These are phyloP conservation scores for Sylvietta virens DNA, from an alignment of 2,113 vertebrate genomes.

Conservation along the genomic window DNA sequence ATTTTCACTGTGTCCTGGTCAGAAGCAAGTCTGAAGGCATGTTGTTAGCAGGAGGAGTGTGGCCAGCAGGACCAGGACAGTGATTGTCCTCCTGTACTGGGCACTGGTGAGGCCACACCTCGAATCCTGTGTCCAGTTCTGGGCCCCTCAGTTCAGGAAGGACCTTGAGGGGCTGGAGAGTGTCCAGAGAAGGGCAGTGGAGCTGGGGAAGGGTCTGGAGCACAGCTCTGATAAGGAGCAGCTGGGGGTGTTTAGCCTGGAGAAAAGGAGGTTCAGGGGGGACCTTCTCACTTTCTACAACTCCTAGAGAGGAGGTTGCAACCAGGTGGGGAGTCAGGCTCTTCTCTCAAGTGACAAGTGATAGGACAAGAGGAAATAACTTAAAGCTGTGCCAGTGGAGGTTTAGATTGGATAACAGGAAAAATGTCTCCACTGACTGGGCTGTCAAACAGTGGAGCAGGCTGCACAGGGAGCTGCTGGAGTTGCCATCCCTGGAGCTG, in stretches of 20 bases:
- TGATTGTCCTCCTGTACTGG: background rate
- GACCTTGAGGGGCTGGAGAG: background rate
- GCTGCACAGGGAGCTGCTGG: background rate
- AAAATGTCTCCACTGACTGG: background rate
- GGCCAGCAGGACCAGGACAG: background rate
- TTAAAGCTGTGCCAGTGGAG: background rate
- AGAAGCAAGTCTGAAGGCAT: background rate
- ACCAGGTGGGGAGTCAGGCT: rapidly evolving
- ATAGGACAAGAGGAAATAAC: background rate
- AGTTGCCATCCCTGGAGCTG: background rate
- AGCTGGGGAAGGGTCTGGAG: background rate
- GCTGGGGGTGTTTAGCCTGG: background rate
- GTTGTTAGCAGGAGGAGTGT: background rate
- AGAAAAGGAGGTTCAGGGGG: background rate
- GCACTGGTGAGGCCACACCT: background rate
- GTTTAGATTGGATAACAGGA: background rate
- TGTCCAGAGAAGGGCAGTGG: background rate
- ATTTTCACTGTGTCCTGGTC: background rate
- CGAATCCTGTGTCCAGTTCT: rapidly evolving
- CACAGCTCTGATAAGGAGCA: background rate
- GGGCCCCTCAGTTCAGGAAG: background rate
- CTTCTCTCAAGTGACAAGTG: background rate
- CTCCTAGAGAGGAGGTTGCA: background rate
- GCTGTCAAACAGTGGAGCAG: background rate
- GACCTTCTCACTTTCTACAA: rapidly evolving